Conservation (phyloP, 1,140 invertebrate genomes). For the Sitophilus oryzae region DNA sequence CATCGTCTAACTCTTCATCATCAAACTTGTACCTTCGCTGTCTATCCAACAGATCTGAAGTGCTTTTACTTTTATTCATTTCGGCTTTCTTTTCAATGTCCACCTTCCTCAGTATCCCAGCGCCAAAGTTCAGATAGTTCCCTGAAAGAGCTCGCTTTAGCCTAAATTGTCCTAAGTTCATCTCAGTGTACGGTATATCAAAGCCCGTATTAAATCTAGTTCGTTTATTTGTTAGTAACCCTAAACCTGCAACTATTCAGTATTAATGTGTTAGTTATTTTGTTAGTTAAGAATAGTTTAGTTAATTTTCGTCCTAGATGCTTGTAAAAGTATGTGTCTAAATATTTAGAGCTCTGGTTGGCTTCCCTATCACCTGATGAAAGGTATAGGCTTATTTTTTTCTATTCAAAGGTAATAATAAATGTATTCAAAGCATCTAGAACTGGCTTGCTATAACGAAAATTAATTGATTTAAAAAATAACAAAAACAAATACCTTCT, state of each 20-base stretch:
- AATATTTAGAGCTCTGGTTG: too few species aligned
- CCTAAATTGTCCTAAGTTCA: constrained; percentile 2
- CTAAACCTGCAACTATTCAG: background rate
- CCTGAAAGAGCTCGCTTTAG: background rate
- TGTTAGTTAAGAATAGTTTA: too few species aligned
- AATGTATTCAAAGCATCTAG: too few species aligned
- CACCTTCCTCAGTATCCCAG: background rate
- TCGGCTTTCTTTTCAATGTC: background rate
- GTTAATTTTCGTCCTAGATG: too few species aligned
- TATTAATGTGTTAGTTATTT: too few species aligned
- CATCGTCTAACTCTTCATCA: background rate
- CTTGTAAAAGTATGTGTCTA: too few species aligned
- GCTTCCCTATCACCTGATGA: too few species aligned
- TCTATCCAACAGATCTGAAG: background rate
- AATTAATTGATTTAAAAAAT: too few species aligned
- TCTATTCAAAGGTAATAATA: too few species aligned
- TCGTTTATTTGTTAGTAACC: background rate
- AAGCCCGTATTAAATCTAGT: background rate
- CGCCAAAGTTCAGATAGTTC: constrained; percentile 2
- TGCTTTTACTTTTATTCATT: background rate
- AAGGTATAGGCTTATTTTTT: too few species aligned
- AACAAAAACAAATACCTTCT: constrained; percentile 10
- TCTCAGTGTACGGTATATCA: constrained; percentile 1
- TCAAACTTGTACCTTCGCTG: background rate
- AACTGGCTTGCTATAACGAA: too few species aligned